Evolutionary conservation across 1,140 invertebrate genomes (phyloP).

Genomic region (Aphaenogaster floridana): DNA sequence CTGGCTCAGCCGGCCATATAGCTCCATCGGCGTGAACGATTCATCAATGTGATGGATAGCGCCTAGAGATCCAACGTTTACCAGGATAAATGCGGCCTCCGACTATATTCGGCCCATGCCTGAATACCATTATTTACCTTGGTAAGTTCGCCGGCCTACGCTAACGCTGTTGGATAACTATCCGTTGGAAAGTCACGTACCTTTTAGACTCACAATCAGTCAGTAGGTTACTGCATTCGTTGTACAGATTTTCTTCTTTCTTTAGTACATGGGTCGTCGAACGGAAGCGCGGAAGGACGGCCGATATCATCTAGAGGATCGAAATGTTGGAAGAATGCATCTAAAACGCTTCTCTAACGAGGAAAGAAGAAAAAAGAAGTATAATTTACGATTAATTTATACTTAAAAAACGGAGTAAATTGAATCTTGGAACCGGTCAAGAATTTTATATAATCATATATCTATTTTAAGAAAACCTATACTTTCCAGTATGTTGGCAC

Average conservation of each 20-base stretch:
- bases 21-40: constrained; percentile 70
- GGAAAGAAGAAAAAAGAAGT: neutral
- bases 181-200: constrained; percentile 56
- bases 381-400: neutral
- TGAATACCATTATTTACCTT: constrained; percentile 70
- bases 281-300: neutral
- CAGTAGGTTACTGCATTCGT: neutral
- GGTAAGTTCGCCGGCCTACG: constrained; percentile 1
- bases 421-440: neutral
- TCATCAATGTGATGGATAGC: constrained; percentile 76
- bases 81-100: constrained; percentile 69
- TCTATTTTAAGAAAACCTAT: neutral
- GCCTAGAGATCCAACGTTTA: constrained; percentile 69
- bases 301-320: neutral
- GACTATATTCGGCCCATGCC: constrained; percentile 63
- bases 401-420: neutral
- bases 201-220: neutral
- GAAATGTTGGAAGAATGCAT: neutral
- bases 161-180: constrained; percentile 42
- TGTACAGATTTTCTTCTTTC: neutral
- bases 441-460: neutral
- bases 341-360: neutral
- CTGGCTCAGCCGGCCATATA: constrained; percentile 51
- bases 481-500: neutral
- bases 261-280: neutral